Percentiles rank a stretch among this genome's conserved stretches.
Conservation (phyloP, 2,888 invertebrate species). For the Celastrina argiolus region DNA sequence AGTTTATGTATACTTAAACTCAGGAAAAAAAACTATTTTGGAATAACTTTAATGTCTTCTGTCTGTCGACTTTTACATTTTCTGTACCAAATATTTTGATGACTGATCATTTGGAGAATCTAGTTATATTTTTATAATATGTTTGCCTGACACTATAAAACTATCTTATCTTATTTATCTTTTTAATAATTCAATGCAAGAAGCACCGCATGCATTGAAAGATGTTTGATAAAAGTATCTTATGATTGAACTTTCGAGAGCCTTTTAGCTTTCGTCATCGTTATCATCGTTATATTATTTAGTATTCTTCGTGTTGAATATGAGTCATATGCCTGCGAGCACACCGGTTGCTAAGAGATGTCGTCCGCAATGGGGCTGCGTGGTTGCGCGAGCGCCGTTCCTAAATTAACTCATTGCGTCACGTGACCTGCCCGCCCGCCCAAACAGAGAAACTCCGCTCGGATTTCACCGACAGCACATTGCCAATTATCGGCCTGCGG, state of each 20-base stretch:
- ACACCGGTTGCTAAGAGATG: constrained; percentile 40
- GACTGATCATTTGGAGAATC: not conserved
- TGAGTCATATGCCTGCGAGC: constrained; percentile 68
- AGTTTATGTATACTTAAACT: not conserved
- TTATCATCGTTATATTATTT: constrained; percentile 40
- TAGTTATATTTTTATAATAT: not conserved
- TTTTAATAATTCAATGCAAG: no score
- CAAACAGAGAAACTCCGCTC: constrained; percentile 76
- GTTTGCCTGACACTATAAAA: no score
- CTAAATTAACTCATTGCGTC: constrained; percentile 67
- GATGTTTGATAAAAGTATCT: no score
- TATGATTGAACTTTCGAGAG: no score
- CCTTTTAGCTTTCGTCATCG: no score
- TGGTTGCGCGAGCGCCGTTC: constrained; percentile 62
- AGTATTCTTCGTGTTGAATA: constrained; percentile 59
- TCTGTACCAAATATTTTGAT: not conserved
- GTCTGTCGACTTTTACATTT: not conserved
- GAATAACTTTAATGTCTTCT: not conserved
- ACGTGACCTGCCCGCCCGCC: constrained; percentile 76
- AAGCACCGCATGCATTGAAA: no score
- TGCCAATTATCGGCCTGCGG: constrained; percentile 32
- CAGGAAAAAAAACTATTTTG: not conserved
- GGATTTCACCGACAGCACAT: constrained; percentile 60
- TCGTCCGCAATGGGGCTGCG: constrained; percentile 9
- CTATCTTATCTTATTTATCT: no score